phyloP scores from a whole-genome alignment of 2,797 vertebrate species.

The Anguilla anguilla region DNA sequence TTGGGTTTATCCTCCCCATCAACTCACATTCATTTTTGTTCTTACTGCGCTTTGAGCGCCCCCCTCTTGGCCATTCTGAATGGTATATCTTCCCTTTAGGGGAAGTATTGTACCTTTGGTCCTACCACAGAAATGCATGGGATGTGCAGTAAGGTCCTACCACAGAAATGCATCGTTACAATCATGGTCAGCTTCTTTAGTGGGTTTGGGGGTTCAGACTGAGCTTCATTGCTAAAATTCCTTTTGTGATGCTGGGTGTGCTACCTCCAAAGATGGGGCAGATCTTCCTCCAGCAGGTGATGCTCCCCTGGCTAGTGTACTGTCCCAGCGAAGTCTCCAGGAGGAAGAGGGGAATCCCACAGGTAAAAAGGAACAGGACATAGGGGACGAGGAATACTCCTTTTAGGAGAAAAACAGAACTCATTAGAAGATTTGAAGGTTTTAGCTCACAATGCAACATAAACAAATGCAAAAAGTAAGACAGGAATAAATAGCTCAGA shows the following conservation, averaged over 20 bases:
- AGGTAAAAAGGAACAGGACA: conserved; percentile 5
- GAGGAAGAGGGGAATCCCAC: conserved; percentile 20
- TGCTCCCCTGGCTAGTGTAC: conserved; percentile 25
- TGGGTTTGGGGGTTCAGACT: background rate
- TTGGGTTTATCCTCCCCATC: too few species aligned
- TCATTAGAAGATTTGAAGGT: background rate
- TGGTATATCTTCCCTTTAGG: too few species aligned
- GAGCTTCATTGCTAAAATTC: background rate
- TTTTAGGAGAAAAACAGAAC: background rate
- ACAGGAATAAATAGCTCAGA: too few species aligned
- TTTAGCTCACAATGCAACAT: too few species aligned
- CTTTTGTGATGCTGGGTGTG: background rate
- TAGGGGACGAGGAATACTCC: conserved; percentile 4
- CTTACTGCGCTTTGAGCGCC: too few species aligned
- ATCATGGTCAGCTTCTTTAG: background rate
- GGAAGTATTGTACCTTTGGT: too few species aligned
- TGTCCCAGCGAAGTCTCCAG: conserved; percentile 9
- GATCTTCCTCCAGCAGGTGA: conserved; percentile 23
- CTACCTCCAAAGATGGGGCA: conserved; percentile 23
- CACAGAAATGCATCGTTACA: background rate
- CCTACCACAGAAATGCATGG: background rate
- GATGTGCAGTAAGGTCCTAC: background rate
- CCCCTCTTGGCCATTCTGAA: too few species aligned
- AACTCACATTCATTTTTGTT: too few species aligned
- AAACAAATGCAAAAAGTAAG: too few species aligned